Evolutionary conservation across 2,113 vertebrate genomes (phyloP).

Genomic region (Spheniscus mendiculus): DNA sequence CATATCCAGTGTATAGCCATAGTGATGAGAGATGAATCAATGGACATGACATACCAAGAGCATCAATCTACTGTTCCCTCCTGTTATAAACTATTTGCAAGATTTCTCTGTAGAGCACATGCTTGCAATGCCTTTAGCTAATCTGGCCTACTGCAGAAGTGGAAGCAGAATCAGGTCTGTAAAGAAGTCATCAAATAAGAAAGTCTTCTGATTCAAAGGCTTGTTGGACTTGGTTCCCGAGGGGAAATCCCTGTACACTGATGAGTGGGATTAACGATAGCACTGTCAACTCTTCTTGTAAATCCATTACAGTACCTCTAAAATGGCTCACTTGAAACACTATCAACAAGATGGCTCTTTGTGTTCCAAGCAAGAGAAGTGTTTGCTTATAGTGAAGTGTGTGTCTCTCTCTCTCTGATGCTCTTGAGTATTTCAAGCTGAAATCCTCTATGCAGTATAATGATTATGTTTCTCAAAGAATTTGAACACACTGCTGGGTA

Average conservation of each 20-base stretch:
- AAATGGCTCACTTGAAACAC: background rate
- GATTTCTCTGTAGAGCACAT: background rate
- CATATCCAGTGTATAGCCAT: background rate
- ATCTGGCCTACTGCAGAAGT: background rate
- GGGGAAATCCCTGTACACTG: background rate
- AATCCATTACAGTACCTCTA: background rate
- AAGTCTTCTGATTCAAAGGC: background rate
- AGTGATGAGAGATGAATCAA: background rate
- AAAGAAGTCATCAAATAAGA: background rate
- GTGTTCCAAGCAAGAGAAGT: background rate
- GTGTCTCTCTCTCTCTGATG: fast-evolving
- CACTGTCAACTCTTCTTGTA: background rate
- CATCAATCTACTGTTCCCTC: background rate
- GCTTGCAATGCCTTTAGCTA: background rate
- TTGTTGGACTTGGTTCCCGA: background rate
- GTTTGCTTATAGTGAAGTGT: background rate
- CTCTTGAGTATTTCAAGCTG: background rate
- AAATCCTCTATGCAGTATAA: background rate
- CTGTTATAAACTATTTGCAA: background rate
- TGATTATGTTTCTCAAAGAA: background rate
- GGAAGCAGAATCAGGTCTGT: background rate
- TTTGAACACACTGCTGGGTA: background rate
- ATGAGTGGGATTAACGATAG: background rate
- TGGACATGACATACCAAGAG: fast-evolving
- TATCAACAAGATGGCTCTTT: background rate